Evolutionary conservation across 1,140 invertebrate species (phyloP), one percentile per base, ranked within the genome.

Genomic region (Eubasilissa regina): DNA sequence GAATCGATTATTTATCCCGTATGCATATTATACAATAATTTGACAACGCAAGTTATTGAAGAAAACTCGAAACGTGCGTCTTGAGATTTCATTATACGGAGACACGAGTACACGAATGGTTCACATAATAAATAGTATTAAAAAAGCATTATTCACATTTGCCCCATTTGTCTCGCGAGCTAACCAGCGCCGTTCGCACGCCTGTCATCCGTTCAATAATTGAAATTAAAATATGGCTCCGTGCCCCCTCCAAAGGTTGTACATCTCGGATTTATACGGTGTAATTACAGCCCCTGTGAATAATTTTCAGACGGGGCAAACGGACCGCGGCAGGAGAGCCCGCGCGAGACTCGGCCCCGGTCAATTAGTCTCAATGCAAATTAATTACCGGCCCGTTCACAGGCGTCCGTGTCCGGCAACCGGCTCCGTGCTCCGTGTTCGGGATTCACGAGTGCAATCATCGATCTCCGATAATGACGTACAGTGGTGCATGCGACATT

Each of bases 171-270:
- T 56, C 70, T 74, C n/a, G 43, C 4, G 19, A 10, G 4, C 43
- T 74, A 75, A 75, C 44, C 56, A 48, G 62, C 10, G 45, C 13
- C 15, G 43, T 77, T 73, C 78, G 72, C 79, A 81, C 79, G 75
- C 53, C 75, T 75, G 79, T 77, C 75, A 21, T 15, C 68, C 68
- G 75, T 56, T 12, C 79, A 76, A 80, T 81, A 81, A 81, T 81
- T 81, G 79, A 81, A 81, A 81, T 81, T 74, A 81, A 81, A 81
- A 81, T 81, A 81, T 66, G 70, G 62, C 43, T 43, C 68, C 19
- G 9, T 35, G 15, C 64, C 1, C 64, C 13, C 43, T 45, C 0
- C 19, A 35, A 44, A 35, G 48, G 44, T 64, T 10, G 43, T 75
- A 62, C 15, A 47, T 62, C 56, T 75, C 47, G 78, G 73, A 70